Evolutionary conservation across 2,797 vertebrate species (phyloP).

Genomic region (Trachops cirrhosus): DNA sequence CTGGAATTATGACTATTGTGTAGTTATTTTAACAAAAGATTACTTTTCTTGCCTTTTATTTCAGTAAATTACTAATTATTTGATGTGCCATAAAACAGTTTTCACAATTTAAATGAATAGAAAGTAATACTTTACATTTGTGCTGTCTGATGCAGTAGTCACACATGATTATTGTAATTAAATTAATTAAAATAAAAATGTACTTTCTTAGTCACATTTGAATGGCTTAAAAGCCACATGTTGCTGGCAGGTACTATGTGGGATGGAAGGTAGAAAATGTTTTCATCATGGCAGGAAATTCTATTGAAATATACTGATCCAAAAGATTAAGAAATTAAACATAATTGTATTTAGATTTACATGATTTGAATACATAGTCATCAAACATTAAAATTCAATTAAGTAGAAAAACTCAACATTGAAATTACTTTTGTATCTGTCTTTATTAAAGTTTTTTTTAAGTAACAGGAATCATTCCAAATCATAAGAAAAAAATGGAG

Average conservation of each 20-base stretch:
- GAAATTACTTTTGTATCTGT: neutral
- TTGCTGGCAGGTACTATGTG: neutral
- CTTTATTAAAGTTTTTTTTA: neutral
- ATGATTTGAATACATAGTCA: neutral
- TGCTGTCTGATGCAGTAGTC: neutral
- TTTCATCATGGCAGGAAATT: neutral
- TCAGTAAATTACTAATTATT: slow-evolving; percentile 21
- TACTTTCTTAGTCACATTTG: neutral
- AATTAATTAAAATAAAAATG: neutral
- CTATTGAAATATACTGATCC: neutral
- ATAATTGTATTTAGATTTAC: neutral
- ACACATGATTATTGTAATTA: neutral
- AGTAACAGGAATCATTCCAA: neutral
- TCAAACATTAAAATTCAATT: neutral
- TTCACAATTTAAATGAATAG: neutral
- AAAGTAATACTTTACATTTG: neutral
- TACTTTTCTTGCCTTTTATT: slow-evolving; percentile 14
- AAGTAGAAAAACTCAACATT: neutral
- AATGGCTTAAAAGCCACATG: neutral
- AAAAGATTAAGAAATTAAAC: slow-evolving; percentile 9
- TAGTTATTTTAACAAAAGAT: neutral
- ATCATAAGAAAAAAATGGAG: neutral
- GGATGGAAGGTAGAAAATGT: neutral
- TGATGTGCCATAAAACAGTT: neutral
- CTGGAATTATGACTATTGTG: neutral